Conservation (phyloP, 2,797 vertebrate genomes). For the Crax fasciolata region DNA sequence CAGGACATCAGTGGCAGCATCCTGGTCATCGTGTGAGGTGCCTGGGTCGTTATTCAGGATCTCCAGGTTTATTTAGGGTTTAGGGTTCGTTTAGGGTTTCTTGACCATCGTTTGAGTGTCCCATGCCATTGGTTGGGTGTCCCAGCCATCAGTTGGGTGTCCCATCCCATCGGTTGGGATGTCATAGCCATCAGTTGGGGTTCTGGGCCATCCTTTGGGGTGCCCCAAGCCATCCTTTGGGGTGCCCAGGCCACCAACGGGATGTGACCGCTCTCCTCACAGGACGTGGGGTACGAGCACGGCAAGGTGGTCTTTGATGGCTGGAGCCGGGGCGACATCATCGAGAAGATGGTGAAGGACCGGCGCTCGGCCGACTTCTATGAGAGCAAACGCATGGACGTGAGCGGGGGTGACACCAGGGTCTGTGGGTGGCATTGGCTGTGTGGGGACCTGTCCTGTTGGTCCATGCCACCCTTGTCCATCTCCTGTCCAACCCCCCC, state of each 20-base stretch:
- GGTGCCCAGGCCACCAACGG: rapidly evolving
- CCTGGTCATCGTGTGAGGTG: neutral
- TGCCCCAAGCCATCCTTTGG: neutral
- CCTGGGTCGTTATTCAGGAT: neutral
- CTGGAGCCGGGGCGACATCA: constrained; percentile 92
- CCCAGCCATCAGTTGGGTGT: neutral
- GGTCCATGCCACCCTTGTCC: no score
- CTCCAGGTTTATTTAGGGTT: no score
- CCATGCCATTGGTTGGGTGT: neutral
- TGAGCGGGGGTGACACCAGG: constrained; percentile 22
- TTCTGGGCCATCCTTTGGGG: neutral
- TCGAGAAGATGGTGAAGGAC: constrained; percentile 94
- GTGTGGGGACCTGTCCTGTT: neutral
- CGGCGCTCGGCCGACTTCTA: constrained; percentile 91
- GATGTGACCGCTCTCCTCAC: neutral
- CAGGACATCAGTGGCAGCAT: neutral
- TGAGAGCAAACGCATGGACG: constrained; percentile 87
- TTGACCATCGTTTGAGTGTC: neutral
- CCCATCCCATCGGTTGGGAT: neutral
- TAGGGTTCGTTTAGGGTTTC: neutral
- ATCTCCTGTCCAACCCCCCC: no score
- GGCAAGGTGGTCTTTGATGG: constrained; percentile 92
- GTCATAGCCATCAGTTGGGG: neutral
- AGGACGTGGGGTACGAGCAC: constrained; percentile 95
- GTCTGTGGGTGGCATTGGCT: rapidly evolving